These are phyloP conservation scores for Struthidea cinerea DNA, from an alignment of 2,113 vertebrate genomes.

Conservation along the genomic window DNA sequence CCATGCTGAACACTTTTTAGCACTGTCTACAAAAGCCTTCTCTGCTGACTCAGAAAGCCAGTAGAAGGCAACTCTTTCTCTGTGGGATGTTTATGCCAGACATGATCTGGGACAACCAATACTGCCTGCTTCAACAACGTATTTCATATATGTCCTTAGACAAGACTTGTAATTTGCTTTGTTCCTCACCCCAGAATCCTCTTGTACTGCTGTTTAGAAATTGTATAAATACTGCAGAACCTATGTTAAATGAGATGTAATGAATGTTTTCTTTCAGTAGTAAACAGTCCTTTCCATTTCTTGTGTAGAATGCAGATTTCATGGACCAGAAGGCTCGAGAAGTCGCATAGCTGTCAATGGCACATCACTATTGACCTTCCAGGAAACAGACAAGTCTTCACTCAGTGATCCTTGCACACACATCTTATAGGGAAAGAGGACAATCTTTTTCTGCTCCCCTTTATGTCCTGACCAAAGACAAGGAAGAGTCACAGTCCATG, in stretches of 20 bases:
- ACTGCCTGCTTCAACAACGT: neutral
- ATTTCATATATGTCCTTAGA: neutral
- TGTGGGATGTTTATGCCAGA: neutral
- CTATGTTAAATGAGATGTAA: neutral
- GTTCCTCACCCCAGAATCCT: neutral
- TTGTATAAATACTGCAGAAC: neutral
- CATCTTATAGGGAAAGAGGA: neutral
- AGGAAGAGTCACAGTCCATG: neutral
- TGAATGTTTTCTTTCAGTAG: neutral
- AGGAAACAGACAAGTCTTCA: neutral
- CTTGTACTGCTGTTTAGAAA: neutral
- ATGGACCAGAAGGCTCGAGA: neutral
- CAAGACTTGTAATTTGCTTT: neutral
- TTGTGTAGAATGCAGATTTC: neutral
- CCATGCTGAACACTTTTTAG: neutral
- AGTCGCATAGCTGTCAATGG: neutral
- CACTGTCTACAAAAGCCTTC: neutral
- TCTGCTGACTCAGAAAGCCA: neutral
- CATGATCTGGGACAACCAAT: rapidly evolving
- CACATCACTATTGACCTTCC: neutral
- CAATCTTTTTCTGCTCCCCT: neutral
- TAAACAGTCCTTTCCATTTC: neutral
- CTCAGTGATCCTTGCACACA: neutral
- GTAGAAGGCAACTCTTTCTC: neutral
- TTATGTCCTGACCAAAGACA: neutral